Percentiles rank a stretch among this genome's conserved stretches.
Conservation (phyloP, 2,888 invertebrate genomes). For the Drosophila meridionalis region DNA sequence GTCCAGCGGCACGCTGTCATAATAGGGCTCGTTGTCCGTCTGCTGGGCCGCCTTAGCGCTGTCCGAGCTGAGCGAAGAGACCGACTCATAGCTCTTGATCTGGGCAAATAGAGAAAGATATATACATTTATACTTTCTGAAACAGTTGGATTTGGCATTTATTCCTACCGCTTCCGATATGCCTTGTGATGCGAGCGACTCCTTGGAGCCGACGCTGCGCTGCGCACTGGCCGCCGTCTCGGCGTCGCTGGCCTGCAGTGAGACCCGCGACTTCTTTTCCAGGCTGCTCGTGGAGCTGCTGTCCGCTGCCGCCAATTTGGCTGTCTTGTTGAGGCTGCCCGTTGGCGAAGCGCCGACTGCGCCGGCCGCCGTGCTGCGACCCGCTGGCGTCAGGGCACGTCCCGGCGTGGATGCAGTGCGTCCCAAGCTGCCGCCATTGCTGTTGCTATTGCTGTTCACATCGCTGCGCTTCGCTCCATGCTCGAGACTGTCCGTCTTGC, state of each 20-base stretch:
- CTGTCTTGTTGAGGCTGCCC: conserved; percentile 82
- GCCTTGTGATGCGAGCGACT: conserved; percentile 85
- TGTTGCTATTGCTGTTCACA: conserved; percentile 27
- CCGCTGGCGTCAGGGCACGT: conserved; percentile 59
- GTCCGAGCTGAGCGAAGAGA: conserved; percentile 88
- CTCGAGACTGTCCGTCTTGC: conserved; percentile 84
- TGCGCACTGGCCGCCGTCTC: conserved; percentile 55
- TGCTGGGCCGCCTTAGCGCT: conserved; percentile 86
- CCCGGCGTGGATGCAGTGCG: conserved; percentile 77
- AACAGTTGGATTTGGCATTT: background rate
- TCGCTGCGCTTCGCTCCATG: conserved; percentile 79
- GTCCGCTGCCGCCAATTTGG: conserved; percentile 75
- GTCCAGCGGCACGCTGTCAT: conserved; percentile 90
- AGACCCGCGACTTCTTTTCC: conserved; percentile 81
- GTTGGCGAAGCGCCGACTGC: conserved; percentile 83
- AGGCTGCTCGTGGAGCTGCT: conserved; percentile 83
- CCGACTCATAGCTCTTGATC: conserved; percentile 89
- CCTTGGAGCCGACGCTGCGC: conserved; percentile 84
- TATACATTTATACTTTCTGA: background rate
- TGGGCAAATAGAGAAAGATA: conserved; percentile 65
- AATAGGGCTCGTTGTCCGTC: conserved; percentile 89
- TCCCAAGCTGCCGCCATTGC: conserved; percentile 82
- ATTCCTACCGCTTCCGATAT: conserved; percentile 82
- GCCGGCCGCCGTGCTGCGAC: conserved; percentile 37
- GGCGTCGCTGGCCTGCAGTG: conserved; percentile 74